Percentiles rank a stretch among this genome's conserved stretches.
Conservation (phyloP, 2,113 vertebrate species). For the Lucifuga dentata region DNA sequence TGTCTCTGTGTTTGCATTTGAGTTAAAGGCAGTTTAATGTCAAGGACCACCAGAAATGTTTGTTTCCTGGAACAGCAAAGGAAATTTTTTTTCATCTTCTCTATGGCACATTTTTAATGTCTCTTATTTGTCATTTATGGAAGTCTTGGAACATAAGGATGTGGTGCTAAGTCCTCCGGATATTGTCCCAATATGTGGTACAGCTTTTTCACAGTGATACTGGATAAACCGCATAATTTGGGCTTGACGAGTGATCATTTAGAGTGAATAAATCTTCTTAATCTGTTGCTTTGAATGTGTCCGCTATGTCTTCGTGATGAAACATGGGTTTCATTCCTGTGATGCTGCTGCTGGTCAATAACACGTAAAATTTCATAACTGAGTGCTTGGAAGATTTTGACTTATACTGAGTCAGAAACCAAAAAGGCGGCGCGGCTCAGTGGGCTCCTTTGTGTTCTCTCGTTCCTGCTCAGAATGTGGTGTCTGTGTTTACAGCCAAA, state of each 20-base stretch:
- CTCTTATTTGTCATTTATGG: slow-evolving; percentile 72
- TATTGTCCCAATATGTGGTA: slow-evolving; percentile 58
- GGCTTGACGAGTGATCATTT: slow-evolving; percentile 61
- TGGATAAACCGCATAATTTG: slow-evolving; percentile 66
- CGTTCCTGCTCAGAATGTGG: slow-evolving; percentile 24
- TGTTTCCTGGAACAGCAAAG: slow-evolving; percentile 59
- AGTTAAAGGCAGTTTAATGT: slow-evolving; percentile 60
- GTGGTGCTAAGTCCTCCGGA: slow-evolving; percentile 59
- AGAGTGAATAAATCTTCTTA: slow-evolving; percentile 63
- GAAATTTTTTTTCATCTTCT: slow-evolving; percentile 45
- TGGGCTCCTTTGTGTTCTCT: slow-evolving; percentile 6
- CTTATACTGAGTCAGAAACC: slow-evolving; percentile 9
- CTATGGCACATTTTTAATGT: slow-evolving; percentile 62
- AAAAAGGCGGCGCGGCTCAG: neutral
- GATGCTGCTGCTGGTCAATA: slow-evolving; percentile 30
- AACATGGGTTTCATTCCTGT: slow-evolving; percentile 9
- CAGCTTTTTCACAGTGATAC: slow-evolving; percentile 43
- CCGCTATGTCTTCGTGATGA: slow-evolving; percentile 33
- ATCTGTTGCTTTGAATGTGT: slow-evolving; percentile 42
- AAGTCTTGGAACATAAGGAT: slow-evolving; percentile 63
- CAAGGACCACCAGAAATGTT: slow-evolving; percentile 73
- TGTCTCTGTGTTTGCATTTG: slow-evolving; percentile 62
- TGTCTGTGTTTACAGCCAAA: slow-evolving; percentile 60
- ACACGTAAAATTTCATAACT: slow-evolving; percentile 49
- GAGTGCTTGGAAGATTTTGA: slow-evolving; percentile 8